Conservation (phyloP, 2,113 vertebrate species). For the Empidonax alnorum region DNA sequence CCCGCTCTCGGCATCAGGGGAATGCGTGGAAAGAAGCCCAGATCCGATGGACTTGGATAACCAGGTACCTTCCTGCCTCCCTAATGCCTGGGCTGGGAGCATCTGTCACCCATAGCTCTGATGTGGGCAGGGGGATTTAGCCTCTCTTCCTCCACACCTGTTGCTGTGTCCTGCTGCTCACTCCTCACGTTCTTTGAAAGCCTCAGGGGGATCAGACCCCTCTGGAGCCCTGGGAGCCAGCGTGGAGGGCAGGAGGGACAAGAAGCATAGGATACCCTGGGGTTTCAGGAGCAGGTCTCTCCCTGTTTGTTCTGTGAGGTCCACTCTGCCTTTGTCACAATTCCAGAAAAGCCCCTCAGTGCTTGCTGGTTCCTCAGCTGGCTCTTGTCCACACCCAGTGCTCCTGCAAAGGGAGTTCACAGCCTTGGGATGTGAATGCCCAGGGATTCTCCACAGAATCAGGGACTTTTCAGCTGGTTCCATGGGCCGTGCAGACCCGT, state of each 20-base stretch:
- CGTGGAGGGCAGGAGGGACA: background rate
- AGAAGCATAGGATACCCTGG: rapidly evolving
- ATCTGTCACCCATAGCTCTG: background rate
- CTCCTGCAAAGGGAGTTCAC: background rate
- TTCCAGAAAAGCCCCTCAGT: background rate
- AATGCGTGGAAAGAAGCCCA: background rate
- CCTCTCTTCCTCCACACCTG: background rate
- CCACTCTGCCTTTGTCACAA: rapidly evolving
- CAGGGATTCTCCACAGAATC: background rate
- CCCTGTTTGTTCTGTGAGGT: rapidly evolving
- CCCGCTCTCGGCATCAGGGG: background rate
- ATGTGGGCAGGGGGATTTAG: background rate
- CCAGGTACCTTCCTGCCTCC: background rate
- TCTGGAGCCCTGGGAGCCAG: background rate
- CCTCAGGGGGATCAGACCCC: rapidly evolving
- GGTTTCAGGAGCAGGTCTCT: background rate
- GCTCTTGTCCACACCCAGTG: rapidly evolving
- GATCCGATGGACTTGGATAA: background rate
- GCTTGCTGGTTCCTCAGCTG: rapidly evolving
- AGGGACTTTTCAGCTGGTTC: slow-evolving; percentile 31
- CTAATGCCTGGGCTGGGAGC: background rate
- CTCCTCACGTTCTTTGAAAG: background rate
- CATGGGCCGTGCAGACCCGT: background rate
- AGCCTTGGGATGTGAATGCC: background rate
- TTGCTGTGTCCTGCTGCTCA: background rate